Conservation (phyloP, 1,140 invertebrate species). For the Orius insidiosus region DNA sequence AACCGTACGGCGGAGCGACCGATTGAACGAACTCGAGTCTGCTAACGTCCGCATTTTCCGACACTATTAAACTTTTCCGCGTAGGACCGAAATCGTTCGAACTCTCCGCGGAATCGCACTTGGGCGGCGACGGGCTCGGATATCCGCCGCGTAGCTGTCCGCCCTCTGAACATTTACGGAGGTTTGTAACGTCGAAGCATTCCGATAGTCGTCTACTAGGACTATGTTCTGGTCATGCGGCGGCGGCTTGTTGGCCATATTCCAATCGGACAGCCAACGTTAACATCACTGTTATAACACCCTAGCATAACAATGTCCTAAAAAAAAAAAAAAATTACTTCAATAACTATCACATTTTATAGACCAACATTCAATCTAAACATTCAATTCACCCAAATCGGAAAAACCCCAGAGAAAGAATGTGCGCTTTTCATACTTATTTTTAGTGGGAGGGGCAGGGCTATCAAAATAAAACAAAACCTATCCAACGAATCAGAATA, state of each 20-base stretch:
- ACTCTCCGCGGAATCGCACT: conserved; percentile 25
- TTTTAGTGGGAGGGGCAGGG: no score
- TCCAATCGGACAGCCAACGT: conserved; percentile 13
- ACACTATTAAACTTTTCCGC: background rate
- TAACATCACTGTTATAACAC: conserved; percentile 17
- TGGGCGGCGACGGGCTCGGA: background rate
- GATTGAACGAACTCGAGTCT: conserved; percentile 1
- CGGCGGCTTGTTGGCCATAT: conserved; percentile 17
- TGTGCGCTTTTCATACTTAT: no score
- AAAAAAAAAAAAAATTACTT: conserved; percentile 3
- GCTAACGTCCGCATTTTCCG: conserved; percentile 14
- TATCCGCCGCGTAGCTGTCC: conserved; percentile 10
- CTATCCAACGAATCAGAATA: no score
- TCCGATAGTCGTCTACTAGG: conserved; percentile 13
- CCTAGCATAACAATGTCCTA: conserved; percentile 16
- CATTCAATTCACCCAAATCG: background rate
- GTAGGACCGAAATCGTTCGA: conserved; percentile 18
- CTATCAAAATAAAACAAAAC: no score
- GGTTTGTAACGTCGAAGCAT: conserved; percentile 10
- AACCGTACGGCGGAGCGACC: conserved; percentile 33
- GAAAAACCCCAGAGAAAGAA: background rate
- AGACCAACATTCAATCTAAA: background rate
- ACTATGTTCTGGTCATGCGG: conserved; percentile 17
- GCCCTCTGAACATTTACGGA: conserved; percentile 8
- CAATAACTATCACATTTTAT: background rate